These are phyloP conservation scores for Antechinus flavipes DNA, from an alignment of 2,113 vertebrate genomes.

Conservation along the genomic window DNA sequence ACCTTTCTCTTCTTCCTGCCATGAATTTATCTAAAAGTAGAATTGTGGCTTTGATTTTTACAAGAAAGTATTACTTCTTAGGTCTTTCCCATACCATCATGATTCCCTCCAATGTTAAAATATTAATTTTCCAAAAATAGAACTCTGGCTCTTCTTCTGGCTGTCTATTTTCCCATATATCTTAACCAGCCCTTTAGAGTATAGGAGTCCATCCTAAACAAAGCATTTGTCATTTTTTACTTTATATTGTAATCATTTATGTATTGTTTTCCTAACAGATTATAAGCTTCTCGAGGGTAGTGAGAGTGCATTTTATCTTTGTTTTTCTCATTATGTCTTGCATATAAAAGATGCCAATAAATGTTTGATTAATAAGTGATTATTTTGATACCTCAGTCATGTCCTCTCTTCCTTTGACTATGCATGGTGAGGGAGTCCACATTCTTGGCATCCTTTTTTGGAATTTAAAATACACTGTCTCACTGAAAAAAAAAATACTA, in stretches of 20 bases:
- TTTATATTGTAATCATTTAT: background rate
- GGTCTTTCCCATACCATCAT: background rate
- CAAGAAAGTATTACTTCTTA: background rate
- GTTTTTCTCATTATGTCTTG: background rate
- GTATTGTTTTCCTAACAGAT: background rate
- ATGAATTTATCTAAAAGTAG: background rate
- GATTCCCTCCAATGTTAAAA: background rate
- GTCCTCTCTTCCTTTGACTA: background rate
- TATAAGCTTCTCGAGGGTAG: background rate
- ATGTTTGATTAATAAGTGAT: background rate
- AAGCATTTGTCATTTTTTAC: background rate
- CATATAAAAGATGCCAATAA: background rate
- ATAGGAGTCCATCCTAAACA: background rate
- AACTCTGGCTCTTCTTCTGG: background rate
- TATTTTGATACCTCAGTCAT: constrained; percentile 5
- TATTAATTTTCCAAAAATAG: background rate
- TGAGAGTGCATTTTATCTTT: background rate
- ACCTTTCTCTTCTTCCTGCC: background rate
- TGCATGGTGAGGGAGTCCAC: background rate
- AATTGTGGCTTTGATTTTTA: background rate
- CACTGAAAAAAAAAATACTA: background rate
- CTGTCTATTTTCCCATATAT: background rate
- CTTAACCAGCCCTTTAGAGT: background rate
- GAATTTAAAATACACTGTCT: background rate
- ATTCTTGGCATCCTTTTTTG: background rate